Base-by-base conservation (phyloP, 2,888 invertebrate species). In the Rotaria sp. region DNA sequence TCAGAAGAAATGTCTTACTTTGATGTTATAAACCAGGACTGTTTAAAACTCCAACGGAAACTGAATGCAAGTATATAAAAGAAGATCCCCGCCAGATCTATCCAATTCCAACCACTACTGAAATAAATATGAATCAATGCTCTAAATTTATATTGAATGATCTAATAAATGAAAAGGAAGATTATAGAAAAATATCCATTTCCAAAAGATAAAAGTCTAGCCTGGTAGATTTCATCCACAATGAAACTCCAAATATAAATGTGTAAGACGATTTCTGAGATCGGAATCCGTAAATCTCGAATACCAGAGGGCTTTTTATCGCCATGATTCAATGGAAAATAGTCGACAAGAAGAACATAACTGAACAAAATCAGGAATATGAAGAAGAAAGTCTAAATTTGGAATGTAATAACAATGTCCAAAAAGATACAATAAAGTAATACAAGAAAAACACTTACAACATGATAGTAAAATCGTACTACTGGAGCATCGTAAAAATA, bases 321-420 rank as follows among this genome's bases (percentile, higher is more conserved):
- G 8, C 45, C 35, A 26, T 45, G 15, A 80, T 80, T 45, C 45
- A 80, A 45, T 5, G 80, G 80, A 2, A 80, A 80, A 80, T 80
- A 80, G 18, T 45, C 80, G 15, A 80, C 41, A 26, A 80, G 45
- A 80, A 80, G 80, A 80, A 80, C 80, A n/a, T 45, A 80, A n/a
- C 80, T 80, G 80, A 80, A 80, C 8, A 80, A 11, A 80, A 8
- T 21, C 80, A 80, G 26, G 21, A 80, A 80, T 10, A 35, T 1
- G 26, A 41, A 10, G 26, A 80, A 80, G 21, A 80, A 80, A 0
- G 8, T 80, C 80, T 80, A 80, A 41, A 45, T 67, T 35, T 35
- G 0, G 1, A 67, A 30, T 35, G 4, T 1, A 67, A 18, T 30
- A 21, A 15, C 7, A 35, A 21, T 35, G 7, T 8, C 26, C 21